Percentiles rank a stretch among this genome's conserved stretches.
Evolutionary conservation across 2,888 invertebrate species (phyloP).

Genomic region (Blastobasis lacticolella): DNA sequence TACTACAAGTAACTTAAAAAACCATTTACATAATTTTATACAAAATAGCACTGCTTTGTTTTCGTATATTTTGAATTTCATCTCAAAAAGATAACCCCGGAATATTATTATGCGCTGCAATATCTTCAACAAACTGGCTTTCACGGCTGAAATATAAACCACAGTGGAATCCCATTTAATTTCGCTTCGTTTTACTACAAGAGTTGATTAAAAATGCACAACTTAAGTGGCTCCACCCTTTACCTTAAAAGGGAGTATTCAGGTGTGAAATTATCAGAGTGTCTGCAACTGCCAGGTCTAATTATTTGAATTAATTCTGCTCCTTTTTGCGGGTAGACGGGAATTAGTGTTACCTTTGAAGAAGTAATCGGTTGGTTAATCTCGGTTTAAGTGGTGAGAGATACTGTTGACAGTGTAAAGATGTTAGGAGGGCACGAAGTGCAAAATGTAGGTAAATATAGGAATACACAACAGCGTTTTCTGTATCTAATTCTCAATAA

Average conservation of each 20-base stretch:
- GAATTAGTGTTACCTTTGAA: conserved; percentile 31
- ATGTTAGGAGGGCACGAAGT: too few relatives aligned
- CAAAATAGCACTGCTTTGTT: too few relatives aligned
- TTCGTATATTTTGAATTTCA: too few relatives aligned
- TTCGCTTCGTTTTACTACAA: conserved; percentile 14
- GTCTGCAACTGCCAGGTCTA: conserved; percentile 34
- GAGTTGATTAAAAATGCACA: conserved; percentile 34
- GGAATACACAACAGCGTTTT: too few relatives aligned
- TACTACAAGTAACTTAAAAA: too few relatives aligned
- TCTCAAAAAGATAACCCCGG: too few relatives aligned
- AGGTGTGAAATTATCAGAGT: conserved; percentile 38
- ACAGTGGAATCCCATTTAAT: conserved; percentile 12
- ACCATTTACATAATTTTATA: too few relatives aligned
- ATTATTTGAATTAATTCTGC: conserved; percentile 31
- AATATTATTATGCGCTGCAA: too few relatives aligned
- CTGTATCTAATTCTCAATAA: too few relatives aligned
- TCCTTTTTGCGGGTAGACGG: conserved; percentile 21
- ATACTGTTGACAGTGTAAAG: too few relatives aligned
- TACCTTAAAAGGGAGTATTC: conserved; percentile 28
- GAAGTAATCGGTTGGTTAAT: conserved; percentile 25
- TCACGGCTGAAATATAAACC: not conserved
- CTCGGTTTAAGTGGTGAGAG: not conserved
- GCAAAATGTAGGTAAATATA: too few relatives aligned
- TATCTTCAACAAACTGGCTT: too few relatives aligned
- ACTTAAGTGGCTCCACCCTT: conserved; percentile 26